Conservation (phyloP, 2,113 vertebrate genomes). For the Phylloscopus trochiloides region DNA sequence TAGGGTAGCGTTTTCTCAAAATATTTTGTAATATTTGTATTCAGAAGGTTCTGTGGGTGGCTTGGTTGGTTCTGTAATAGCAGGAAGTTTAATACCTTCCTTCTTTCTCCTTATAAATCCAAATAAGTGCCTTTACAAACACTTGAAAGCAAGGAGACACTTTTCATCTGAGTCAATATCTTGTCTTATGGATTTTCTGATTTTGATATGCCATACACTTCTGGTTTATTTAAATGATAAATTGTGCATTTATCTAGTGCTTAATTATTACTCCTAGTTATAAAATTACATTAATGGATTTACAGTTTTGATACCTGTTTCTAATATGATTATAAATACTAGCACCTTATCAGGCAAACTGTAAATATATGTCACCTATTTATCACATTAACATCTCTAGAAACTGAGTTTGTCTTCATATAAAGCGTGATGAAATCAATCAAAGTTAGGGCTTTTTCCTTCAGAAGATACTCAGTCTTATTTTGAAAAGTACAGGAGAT, state of each 20-base stretch:
- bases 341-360: neutral
- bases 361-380: neutral
- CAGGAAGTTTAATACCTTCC: neutral
- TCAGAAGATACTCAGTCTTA: neutral
- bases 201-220: neutral
- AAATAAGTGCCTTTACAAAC: neutral
- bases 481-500: neutral
- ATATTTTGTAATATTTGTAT: neutral
- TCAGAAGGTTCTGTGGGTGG: neutral
- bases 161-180: neutral
- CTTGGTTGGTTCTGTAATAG: neutral
- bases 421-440: neutral
- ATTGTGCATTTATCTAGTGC: neutral
- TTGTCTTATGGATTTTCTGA: neutral
- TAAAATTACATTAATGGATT: neutral
- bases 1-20: neutral
- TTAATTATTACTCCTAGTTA: neutral
- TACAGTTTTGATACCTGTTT: neutral
- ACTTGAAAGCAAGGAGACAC: neutral
- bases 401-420: neutral
- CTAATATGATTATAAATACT: neutral
- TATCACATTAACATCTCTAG: neutral
- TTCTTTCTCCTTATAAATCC: neutral
- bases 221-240: conserved; percentile 1
- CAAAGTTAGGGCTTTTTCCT: neutral